phyloP scores from a whole-genome alignment of 2,113 vertebrate species.

The Macaca fascicularis region T2T-MFA8v1.1 NC_088387.1:48040001-48040500 shows the following conservation, averaged over 20 bases:
- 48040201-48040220: background rate
- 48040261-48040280: background rate
- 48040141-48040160: background rate
- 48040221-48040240: background rate
- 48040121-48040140: background rate
- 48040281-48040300: background rate
- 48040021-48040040: background rate
- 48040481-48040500: background rate
- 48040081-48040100: background rate
- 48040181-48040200: background rate
- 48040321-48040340: background rate
- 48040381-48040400: background rate
- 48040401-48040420: background rate
- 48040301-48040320: background rate
- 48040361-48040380: background rate
- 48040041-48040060: conserved; percentile 10
- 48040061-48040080: background rate
- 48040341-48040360: background rate
- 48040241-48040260: background rate
- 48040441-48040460: background rate
- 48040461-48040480: background rate
- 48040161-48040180: background rate
- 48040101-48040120: background rate
- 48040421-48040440: background rate
- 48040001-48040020: background rate